Conservation (phyloP, 2,888 invertebrate genomes). For the Heliconius ethilla region DNA sequence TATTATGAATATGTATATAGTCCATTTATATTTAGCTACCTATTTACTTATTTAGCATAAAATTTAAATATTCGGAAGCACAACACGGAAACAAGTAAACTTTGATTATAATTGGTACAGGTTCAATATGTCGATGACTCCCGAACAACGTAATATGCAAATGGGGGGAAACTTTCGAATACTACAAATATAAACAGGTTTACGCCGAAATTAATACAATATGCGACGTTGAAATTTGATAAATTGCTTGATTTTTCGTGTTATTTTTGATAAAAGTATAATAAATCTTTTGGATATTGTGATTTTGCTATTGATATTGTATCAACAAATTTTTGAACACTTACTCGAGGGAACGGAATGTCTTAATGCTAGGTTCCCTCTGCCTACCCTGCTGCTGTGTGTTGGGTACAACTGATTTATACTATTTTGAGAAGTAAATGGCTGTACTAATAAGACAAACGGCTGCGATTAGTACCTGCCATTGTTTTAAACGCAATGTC, state of each 20-base stretch:
- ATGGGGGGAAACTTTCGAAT: not conserved
- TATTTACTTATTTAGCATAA: conserved; percentile 30
- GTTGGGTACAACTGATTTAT: no score
- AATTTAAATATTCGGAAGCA: conserved; percentile 30
- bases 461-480: no score
- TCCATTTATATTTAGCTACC: conserved; percentile 17
- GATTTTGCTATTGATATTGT: not conserved
- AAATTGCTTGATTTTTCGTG: not conserved
- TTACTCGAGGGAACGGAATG: no score
- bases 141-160: conserved; percentile 15
- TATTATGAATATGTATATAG: conserved; percentile 16
- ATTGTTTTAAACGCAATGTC: no score
- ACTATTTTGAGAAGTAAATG: no score
- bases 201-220: conserved; percentile 5
- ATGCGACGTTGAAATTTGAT: not conserved
- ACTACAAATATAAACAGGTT: conserved; percentile 7
- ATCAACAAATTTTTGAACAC: not conserved
- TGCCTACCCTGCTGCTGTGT: no score
- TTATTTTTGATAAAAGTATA: not conserved
- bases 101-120: conserved; percentile 25
- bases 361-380: no score
- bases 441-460: no score
- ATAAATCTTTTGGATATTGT: not conserved
- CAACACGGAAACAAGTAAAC: conserved; percentile 23
- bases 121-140: conserved; percentile 23